Evolutionary conservation across 1,140 invertebrate species (phyloP).

Genomic region (Aphelinus atriplicis): DNA sequence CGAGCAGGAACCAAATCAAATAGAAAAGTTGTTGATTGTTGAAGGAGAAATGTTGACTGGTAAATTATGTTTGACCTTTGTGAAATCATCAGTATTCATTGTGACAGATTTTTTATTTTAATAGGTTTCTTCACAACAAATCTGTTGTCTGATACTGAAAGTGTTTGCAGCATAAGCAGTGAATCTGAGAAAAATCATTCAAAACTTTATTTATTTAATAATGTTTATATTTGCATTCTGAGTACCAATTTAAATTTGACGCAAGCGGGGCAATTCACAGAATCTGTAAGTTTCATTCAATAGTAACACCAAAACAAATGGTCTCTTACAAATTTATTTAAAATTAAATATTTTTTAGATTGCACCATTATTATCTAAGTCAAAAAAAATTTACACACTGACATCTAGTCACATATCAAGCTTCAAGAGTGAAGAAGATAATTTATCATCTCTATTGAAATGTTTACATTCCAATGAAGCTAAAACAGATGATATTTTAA

Average conservation of each 20-base stretch:
- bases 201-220: conserved; percentile 48
- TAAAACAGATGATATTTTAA: conserved; percentile 35
- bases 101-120: conserved; percentile 32
- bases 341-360: conserved; percentile 48
- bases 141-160: conserved; percentile 43
- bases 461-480: conserved; percentile 49
- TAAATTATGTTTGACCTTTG: conserved; percentile 37
- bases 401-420: conserved; percentile 53
- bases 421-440: conserved; percentile 49
- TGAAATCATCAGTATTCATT: neutral
- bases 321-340: no score
- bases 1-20: conserved; percentile 42
- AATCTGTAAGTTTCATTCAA: conserved; percentile 46
- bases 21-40: conserved; percentile 52
- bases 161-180: conserved; percentile 51
- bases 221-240: conserved; percentile 52
- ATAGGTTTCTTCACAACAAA: conserved; percentile 47
- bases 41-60: conserved; percentile 53
- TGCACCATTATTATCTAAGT: conserved; percentile 47
- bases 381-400: conserved; percentile 49
- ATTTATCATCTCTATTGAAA: conserved; percentile 51
- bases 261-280: conserved; percentile 50
- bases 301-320: no score
- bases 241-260: conserved; percentile 50
- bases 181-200: conserved; percentile 47